phyloP scores from a whole-genome alignment of 2,888 invertebrate genomes.

The Rhagonycha fulva region DNA sequence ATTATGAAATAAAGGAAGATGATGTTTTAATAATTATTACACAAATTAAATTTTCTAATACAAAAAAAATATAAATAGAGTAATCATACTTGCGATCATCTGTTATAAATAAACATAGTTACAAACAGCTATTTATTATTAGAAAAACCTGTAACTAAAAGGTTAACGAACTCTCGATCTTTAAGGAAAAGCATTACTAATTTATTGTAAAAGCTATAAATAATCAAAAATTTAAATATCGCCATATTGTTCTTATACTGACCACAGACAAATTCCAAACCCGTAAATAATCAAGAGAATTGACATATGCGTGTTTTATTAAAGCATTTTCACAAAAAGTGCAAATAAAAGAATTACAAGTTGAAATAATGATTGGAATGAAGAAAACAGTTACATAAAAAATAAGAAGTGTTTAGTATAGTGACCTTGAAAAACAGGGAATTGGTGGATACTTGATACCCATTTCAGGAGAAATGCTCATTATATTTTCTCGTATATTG shows the following conservation, averaged over 20 bases:
- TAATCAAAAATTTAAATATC: neutral
- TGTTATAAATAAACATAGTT: slow-evolving; percentile 4
- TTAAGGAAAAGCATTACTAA: slow-evolving; percentile 4
- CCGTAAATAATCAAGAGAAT: neutral
- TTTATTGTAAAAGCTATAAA: neutral
- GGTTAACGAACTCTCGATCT: neutral
- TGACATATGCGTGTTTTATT: neutral
- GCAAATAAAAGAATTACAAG: slow-evolving; percentile 18
- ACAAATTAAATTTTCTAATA: neutral
- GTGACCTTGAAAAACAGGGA: slow-evolving; percentile 39
- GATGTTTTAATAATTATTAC: neutral
- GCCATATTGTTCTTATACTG: neutral
- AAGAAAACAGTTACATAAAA: slow-evolving; percentile 38
- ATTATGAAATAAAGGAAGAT: neutral
- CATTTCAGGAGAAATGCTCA: neutral
- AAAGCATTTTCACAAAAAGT: slow-evolving; percentile 17
- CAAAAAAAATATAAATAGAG: neutral
- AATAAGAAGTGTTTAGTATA: slow-evolving; percentile 36
- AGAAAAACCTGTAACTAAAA: neutral
- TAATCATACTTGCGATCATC: neutral
- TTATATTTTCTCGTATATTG: neutral
- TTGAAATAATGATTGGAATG: slow-evolving; percentile 40
- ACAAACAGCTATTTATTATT: slow-evolving; percentile 1
- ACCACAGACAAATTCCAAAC: neutral
- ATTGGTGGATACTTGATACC: neutral